A percentile compares a stretch with the other conserved stretches of the same genome.
Evolutionary conservation across 2,797 vertebrate genomes (phyloP).

Genomic region (Erethizon dorsatum): DNA sequence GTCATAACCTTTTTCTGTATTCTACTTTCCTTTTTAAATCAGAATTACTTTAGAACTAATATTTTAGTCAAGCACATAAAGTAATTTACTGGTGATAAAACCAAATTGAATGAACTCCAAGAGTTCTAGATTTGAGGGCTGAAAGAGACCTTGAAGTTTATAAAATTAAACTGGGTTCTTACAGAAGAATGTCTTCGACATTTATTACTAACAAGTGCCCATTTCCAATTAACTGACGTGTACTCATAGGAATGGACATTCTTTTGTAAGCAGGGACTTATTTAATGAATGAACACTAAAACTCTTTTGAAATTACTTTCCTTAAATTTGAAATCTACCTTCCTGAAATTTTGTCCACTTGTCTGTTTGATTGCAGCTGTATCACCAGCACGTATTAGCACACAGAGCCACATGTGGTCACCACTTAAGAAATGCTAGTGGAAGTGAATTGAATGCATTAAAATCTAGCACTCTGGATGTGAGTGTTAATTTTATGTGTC

Average conservation of each 20-base stretch:
- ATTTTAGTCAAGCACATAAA: slow-evolving; percentile 57
- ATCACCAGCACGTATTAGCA: not conserved
- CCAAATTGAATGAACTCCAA: slow-evolving; percentile 52
- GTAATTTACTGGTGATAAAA: slow-evolving; percentile 57
- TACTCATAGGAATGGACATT: not conserved
- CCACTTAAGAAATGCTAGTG: not conserved
- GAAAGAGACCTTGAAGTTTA: slow-evolving; percentile 50
- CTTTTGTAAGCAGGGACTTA: slow-evolving; percentile 9
- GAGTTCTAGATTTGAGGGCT: slow-evolving; percentile 48
- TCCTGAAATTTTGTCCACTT: not conserved
- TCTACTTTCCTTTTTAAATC: slow-evolving; percentile 55
- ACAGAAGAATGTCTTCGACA: slow-evolving; percentile 11
- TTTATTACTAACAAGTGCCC: not conserved
- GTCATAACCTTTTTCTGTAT: slow-evolving; percentile 40
- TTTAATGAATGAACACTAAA: not conserved
- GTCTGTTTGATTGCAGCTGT: not conserved
- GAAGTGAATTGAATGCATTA: not conserved
- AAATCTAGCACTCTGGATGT: not conserved
- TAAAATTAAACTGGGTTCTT: slow-evolving; percentile 61
- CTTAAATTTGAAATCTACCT: not conserved
- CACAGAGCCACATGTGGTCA: not conserved
- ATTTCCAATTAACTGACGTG: slow-evolving; percentile 52
- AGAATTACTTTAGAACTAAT: slow-evolving; percentile 66
- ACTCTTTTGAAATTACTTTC: slow-evolving; percentile 2
- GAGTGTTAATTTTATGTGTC: not conserved